Evolutionary conservation across 2,888 invertebrate genomes (phyloP).

Genomic region (Julus scandinavius): DNA sequence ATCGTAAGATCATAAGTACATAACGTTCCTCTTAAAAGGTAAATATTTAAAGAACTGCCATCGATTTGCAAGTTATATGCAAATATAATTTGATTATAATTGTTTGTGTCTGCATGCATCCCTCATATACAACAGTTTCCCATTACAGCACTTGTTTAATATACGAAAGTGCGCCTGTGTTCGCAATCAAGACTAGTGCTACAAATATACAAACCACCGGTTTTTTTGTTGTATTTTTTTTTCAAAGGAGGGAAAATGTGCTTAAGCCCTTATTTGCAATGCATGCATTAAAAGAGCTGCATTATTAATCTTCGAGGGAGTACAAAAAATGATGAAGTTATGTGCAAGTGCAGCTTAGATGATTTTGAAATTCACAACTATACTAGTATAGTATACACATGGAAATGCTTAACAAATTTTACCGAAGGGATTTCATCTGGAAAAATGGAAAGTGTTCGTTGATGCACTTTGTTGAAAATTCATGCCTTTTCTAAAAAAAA

Average conservation of each 20-base stretch:
- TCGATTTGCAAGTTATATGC: background rate
- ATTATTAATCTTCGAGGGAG: background rate
- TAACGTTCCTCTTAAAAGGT: background rate
- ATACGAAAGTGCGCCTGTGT: background rate
- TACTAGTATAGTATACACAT: background rate
- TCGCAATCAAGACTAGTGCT: background rate
- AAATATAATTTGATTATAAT: constrained; percentile 12
- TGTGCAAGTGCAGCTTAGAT: background rate
- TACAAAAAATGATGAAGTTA: constrained; percentile 4
- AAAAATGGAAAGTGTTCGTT: background rate
- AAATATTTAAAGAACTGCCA: background rate
- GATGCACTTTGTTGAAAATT: background rate
- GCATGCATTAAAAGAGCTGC: constrained; percentile 21
- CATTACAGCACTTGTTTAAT: background rate
- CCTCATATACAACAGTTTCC: background rate
- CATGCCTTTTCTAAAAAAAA: background rate
- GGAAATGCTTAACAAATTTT: background rate
- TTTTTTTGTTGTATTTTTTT: background rate
- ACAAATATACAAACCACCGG: background rate
- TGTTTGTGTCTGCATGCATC: background rate
- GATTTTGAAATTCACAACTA: background rate
- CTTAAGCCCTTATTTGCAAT: constrained; percentile 12
- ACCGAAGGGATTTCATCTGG: constrained; percentile 22
- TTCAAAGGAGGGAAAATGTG: background rate
- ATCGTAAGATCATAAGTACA: background rate